Conservation (phyloP, 2,113 vertebrate species). For the Lepus timidus region DNA sequence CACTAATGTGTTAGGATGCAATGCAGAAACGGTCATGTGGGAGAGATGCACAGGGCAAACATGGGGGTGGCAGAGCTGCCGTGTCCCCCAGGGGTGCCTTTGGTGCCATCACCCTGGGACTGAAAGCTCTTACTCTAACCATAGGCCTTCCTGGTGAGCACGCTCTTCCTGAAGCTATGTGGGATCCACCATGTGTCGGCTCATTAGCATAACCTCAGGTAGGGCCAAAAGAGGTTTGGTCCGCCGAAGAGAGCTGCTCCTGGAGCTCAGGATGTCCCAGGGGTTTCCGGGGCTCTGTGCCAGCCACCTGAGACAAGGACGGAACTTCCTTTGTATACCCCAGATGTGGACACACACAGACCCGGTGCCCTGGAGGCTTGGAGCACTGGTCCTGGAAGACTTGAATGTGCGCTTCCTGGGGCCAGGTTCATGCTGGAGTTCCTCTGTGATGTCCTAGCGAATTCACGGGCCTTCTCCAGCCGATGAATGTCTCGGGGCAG, state of each 20-base stretch:
- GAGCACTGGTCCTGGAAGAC: background rate
- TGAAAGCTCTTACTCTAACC: background rate
- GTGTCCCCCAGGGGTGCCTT: rapidly evolving
- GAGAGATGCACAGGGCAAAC: background rate
- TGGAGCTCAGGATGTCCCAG: conserved; percentile 28
- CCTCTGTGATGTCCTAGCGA: background rate
- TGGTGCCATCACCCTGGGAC: too few relatives aligned
- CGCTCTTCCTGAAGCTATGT: background rate
- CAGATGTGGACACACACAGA: background rate
- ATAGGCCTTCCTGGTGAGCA: background rate
- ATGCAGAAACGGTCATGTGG: background rate
- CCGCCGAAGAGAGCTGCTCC: background rate
- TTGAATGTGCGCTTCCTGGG: background rate
- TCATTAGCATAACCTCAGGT: background rate
- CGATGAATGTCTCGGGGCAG: background rate
- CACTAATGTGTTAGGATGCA: background rate
- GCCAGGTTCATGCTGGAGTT: background rate
- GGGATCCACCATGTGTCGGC: background rate
- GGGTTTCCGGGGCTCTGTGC: background rate
- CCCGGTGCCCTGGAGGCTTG: background rate
- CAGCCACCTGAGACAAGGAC: background rate
- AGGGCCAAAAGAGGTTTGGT: background rate
- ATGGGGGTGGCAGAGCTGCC: too few relatives aligned
- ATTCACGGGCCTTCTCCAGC: background rate
- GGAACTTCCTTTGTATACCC: background rate